phyloP scores from a whole-genome alignment of 2,113 vertebrate species.

The Sinocyclocheilus anshuiensis region DNA sequence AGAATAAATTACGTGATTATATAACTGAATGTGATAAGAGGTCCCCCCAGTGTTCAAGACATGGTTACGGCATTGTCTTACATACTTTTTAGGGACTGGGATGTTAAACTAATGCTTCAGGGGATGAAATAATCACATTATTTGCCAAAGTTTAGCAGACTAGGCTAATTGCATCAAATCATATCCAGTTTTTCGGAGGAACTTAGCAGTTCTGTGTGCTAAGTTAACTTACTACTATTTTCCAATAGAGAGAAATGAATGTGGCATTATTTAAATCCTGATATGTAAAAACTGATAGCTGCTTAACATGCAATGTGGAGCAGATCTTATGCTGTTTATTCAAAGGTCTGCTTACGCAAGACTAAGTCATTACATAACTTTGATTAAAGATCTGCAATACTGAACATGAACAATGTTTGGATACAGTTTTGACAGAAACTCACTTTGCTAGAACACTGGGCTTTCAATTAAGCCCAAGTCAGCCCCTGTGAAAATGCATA shows the following conservation, averaged over 20 bases:
- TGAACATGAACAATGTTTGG: constrained; percentile 10
- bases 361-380: not conserved
- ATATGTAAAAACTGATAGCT: not conserved
- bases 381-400: constrained; percentile 19
- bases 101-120: no score
- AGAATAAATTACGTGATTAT: no score
- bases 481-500: constrained; percentile 18
- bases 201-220: not conserved
- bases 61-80: no score
- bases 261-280: no score
- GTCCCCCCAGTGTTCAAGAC: no score
- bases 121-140: no score
- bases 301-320: not conserved
- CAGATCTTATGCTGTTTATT: not conserved
- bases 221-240: not conserved
- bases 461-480: constrained; percentile 16
- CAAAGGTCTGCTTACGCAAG: not conserved
- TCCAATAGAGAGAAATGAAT: not conserved
- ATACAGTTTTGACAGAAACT: not conserved
- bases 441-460: not conserved
- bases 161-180: no score
- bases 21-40: no score
- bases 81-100: no score
- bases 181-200: no score
- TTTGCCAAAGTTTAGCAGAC: no score